Percentiles rank a stretch among this genome's conserved stretches.
phyloP scores from a whole-genome alignment of 2,113 vertebrate species.

The Atrichornis clamosus region DNA sequence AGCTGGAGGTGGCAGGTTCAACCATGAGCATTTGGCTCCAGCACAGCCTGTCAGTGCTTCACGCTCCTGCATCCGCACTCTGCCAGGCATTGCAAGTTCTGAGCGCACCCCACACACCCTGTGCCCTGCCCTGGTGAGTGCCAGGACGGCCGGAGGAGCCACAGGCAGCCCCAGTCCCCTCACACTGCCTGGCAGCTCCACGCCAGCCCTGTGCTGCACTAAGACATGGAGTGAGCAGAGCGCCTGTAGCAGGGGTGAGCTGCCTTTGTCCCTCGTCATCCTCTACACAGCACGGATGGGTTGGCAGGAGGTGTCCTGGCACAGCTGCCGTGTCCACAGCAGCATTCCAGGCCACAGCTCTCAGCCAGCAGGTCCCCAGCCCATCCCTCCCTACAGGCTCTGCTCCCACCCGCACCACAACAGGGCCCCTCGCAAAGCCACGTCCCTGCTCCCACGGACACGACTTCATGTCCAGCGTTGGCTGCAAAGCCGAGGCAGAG shows the following conservation, averaged over 20 bases:
- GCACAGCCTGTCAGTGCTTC: not conserved
- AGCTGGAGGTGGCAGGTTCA: not conserved
- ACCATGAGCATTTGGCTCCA: not conserved
- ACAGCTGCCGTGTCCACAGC: rapidly evolving
- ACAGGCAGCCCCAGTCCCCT: not conserved
- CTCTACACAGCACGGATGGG: not conserved
- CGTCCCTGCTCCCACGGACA: not conserved
- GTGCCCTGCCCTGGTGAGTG: rapidly evolving
- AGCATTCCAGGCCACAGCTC: not conserved
- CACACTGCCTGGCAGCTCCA: not conserved
- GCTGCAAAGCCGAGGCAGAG: not conserved
- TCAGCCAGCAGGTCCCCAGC: not conserved
- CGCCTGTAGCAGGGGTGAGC: rapidly evolving
- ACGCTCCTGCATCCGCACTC: not conserved
- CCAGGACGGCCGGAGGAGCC: rapidly evolving
- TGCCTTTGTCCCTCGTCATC: not conserved
- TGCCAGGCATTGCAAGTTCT: not conserved
- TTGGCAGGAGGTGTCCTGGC: not conserved
- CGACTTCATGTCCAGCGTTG: not conserved
- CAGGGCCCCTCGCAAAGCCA: not conserved
- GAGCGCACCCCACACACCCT: not conserved
- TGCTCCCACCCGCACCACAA: not conserved
- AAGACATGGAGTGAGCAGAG: rapidly evolving
- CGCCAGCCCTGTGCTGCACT: rapidly evolving
- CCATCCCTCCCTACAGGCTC: not conserved